A percentile compares a stretch with the other conserved stretches of the same genome.
Conservation (phyloP, 2,113 vertebrate genomes). For the Cheilinus undulatus region DNA sequence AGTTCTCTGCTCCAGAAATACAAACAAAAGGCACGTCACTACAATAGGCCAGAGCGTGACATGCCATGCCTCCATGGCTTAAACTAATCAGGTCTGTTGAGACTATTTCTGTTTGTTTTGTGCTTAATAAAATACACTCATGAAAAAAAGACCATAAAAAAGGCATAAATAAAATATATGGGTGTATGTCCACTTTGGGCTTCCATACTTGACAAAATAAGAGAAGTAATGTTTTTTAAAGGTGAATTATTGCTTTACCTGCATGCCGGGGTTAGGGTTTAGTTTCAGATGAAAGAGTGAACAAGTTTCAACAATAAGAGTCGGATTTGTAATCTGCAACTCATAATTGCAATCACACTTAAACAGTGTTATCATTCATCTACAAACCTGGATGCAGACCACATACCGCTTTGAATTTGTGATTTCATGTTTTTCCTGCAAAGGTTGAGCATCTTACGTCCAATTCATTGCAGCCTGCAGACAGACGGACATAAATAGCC, state of each 20-base stretch:
- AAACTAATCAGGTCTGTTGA: too few relatives aligned
- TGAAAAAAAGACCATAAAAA: too few relatives aligned
- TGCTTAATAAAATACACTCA: too few relatives aligned
- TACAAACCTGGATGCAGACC: conserved; percentile 22
- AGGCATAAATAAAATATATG: too few relatives aligned
- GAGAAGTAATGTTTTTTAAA: too few relatives aligned
- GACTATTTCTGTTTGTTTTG: too few relatives aligned
- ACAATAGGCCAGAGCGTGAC: too few relatives aligned
- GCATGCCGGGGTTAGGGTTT: too few relatives aligned
- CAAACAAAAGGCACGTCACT: too few relatives aligned
- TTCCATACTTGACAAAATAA: background rate
- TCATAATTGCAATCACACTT: conserved; percentile 1
- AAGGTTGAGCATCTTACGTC: background rate
- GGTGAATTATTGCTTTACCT: too few relatives aligned
- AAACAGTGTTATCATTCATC: conserved; percentile 32
- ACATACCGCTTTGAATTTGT: conserved; percentile 21
- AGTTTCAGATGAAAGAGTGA: background rate
- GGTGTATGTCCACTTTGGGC: background rate
- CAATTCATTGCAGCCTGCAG: conserved; percentile 27
- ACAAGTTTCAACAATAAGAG: background rate
- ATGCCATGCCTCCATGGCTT: too few relatives aligned
- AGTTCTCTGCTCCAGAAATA: too few relatives aligned
- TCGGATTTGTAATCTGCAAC: conserved; percentile 11
- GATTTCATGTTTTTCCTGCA: conserved; percentile 34
- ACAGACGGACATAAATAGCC: conserved; percentile 62